Percentiles rank a stretch among this genome's conserved stretches.
Evolutionary conservation across 2,797 vertebrate genomes (phyloP).

Genomic region (Arremon aurantiirostris): DNA sequence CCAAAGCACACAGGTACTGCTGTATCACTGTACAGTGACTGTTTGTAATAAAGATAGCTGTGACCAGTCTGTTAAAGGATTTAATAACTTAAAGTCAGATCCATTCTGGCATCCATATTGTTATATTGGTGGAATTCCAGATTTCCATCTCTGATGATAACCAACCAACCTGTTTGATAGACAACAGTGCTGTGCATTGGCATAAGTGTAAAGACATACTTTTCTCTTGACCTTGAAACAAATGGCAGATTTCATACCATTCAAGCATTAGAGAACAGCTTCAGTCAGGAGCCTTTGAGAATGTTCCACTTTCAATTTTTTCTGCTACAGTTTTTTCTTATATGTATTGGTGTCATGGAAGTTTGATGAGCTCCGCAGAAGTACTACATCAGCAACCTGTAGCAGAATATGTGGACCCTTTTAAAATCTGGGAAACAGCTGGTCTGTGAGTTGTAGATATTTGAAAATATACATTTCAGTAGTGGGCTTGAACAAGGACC

Average conservation of each 20-base stretch:
- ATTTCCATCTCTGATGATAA: constrained; percentile 1
- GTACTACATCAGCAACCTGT: neutral
- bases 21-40: neutral
- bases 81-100: neutral
- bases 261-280: neutral
- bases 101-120: neutral
- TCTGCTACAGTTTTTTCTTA: neutral
- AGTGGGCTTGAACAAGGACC: neutral
- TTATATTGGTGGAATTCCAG: neutral
- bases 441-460: neutral
- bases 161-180: neutral
- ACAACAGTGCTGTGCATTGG: neutral
- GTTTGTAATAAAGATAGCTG: neutral
- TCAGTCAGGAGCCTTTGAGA: neutral
- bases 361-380: neutral
- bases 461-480: neutral
- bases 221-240: neutral
- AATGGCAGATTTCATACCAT: neutral
- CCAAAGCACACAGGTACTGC: neutral
- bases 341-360: neutral
- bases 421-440: constrained; percentile 1
- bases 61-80: neutral
- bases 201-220: neutral
- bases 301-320: neutral
- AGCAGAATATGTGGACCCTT: neutral